Percentiles rank a stretch among this genome's conserved stretches.
Evolutionary conservation across 2,113 vertebrate species (phyloP).

Genomic region (Chloroceryle aenea): DNA sequence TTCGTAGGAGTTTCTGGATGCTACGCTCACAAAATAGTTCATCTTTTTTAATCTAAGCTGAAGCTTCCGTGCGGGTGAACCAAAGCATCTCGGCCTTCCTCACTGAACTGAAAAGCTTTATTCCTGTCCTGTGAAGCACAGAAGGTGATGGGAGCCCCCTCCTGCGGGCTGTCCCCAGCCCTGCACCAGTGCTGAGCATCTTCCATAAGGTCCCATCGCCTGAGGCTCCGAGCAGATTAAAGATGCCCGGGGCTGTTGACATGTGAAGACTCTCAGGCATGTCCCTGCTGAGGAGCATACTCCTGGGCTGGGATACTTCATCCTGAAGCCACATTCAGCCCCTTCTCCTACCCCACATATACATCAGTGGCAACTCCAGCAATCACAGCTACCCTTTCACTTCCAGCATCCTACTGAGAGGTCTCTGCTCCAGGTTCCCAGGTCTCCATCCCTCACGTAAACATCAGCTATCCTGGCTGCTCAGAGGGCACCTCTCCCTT

Average conservation of each 20-base stretch:
- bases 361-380: background rate
- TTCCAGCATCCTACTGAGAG: background rate
- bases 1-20: background rate
- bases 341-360: background rate
- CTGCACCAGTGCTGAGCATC: background rate
- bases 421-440: background rate
- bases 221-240: background rate
- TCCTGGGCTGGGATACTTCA: no score
- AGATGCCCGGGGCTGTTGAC: background rate
- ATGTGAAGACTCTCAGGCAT: rapidly evolving
- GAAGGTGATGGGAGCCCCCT: background rate
- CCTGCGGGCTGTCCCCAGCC: background rate
- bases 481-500: background rate
- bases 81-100: background rate
- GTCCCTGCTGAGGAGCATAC: background rate
- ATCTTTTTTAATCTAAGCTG: background rate
- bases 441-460: rapidly evolving
- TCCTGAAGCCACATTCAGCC: background rate
- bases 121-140: background rate
- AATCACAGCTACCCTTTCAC: rapidly evolving
- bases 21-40: background rate
- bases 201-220: rapidly evolving
- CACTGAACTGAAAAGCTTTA: background rate
- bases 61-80: background rate
- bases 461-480: rapidly evolving